Base-by-base conservation (phyloP, 2,113 vertebrate genomes). In the Percopsis transmontana region DNA sequence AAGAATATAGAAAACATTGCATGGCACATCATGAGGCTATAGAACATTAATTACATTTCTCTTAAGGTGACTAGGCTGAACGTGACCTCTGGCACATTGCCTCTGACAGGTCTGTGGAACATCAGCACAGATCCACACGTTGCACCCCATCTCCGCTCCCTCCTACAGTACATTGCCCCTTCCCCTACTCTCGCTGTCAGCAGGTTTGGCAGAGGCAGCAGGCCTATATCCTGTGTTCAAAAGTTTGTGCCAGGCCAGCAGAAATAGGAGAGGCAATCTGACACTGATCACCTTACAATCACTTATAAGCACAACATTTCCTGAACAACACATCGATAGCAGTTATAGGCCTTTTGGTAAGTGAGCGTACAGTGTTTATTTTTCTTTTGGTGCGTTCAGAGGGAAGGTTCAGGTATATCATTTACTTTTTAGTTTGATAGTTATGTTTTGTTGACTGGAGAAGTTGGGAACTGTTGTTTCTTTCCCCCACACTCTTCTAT, bases 181-280 rank as follows among this genome's bases (percentile, higher is more conserved):
- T 33, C 47, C 68, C 70, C 64, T 50, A 65, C 41, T 58, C 61
- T 76, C 45, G 68, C 67, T 70, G 81, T 88, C 88, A 90, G 87
- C 84, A 85, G 68, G 48, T 87, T 80, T 86, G 68, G 66, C 75
- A 71, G 66, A 59, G 51, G 73, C 71, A 58, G 75, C 66, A 57
- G 48, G 72, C 74, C 87, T 77, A 80, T 71, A 79, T 88, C 85
- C 85, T 80, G 78, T 81, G 72, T 83, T 77, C 56, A 45, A 79
- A 71, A 60, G 61, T 81, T 82, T 68, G 65, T 88, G 86, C 83
- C 76, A 79, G 63, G 55, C 56, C 74, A 89, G 89, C 89, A 89
- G 88, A 91, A 91, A 91, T 65, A 77, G 48, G 79, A 88, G 82
- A 81, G 59, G 85, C 67, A 48, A 85, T 79, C 68, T 85, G 79